phyloP scores from a whole-genome alignment of 2,797 vertebrate species.

The Urophycis tenuis region DNA sequence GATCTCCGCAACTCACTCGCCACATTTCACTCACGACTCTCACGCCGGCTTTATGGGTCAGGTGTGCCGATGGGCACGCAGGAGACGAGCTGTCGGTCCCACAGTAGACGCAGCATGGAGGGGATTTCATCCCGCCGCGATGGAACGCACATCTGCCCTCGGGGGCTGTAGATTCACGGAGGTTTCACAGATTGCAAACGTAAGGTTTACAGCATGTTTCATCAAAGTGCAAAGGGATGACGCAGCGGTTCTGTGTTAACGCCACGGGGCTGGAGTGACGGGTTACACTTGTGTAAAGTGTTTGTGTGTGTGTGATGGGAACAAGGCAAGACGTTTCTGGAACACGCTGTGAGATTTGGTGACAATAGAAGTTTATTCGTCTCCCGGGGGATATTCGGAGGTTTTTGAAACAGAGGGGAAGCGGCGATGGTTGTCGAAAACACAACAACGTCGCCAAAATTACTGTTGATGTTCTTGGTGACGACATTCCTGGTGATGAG shows the following conservation, averaged over 20 bases:
- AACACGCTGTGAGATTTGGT: not conserved
- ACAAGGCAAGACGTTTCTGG: not conserved
- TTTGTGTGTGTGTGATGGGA: not conserved
- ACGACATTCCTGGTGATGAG: not conserved
- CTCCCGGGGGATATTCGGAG: not conserved
- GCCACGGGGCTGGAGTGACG: not conserved
- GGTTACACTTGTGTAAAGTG: not conserved
- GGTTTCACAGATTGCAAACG: not conserved
- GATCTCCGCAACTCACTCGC: not conserved
- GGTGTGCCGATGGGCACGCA: not conserved
- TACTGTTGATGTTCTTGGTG: not conserved
- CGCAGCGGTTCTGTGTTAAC: not conserved
- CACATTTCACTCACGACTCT: too few species aligned
- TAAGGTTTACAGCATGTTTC: not conserved
- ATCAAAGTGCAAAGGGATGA: not conserved
- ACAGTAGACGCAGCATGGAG: not conserved
- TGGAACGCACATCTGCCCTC: not conserved
- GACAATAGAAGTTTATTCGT: not conserved
- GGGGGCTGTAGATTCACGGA: not conserved
- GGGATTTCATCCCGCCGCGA: not conserved
- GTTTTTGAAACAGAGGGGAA: not conserved
- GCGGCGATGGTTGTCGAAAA: not conserved
- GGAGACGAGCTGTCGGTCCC: not conserved
- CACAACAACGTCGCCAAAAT: not conserved
- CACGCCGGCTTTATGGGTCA: not conserved